Evolutionary conservation across 2,888 invertebrate genomes (phyloP), one percentile per base, ranked within the genome.

Genomic region (Drosophila merina): DNA sequence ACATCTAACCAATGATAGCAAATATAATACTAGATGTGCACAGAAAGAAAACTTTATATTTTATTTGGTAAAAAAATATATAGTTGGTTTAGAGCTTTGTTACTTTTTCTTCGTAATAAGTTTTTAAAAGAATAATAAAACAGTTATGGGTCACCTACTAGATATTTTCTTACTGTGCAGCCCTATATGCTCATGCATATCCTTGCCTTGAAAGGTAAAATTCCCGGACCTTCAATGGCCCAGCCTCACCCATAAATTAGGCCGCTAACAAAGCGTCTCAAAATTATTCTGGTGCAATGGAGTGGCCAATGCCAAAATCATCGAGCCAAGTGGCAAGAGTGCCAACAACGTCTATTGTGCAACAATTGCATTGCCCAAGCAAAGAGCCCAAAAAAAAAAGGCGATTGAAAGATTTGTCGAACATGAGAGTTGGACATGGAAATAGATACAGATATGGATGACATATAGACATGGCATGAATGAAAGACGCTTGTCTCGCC

Each of bases 271-370:
- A 82, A 83, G 84, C 75, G 70, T 40, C 31, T 44, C 44, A 25
- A 82, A 82, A 77, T 86, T 82, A 82, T 86, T 86, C 86, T 82
- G 82, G 72, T 77, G 82, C 84, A 82, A 86, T 82, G 82, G 76
- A 76, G 81, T 78, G 84, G 80, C 71, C 62, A 51, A 63, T 52
- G 47, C 52, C 70, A 69, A 57, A 68, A 12, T 20, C 57, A 31
- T 51, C 64, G 47, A 36, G 45, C 64, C 38, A 63, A 64, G 52
- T 40, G 66, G 52, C 48, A 20, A 66, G n/a, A 36, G 28, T 6
- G 36, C 36, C 36, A 47, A 64, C 14, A 10, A 50, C 14, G 36
- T 26, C 12, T 30, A 40, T 60, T 60, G 47, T 60, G 59, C 70
- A 71, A 66, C 66, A 66, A 60, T 55, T 71, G 70, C 70, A 70